Base-by-base conservation (phyloP, 2,797 vertebrate species). In the Zalophus californianus region DNA sequence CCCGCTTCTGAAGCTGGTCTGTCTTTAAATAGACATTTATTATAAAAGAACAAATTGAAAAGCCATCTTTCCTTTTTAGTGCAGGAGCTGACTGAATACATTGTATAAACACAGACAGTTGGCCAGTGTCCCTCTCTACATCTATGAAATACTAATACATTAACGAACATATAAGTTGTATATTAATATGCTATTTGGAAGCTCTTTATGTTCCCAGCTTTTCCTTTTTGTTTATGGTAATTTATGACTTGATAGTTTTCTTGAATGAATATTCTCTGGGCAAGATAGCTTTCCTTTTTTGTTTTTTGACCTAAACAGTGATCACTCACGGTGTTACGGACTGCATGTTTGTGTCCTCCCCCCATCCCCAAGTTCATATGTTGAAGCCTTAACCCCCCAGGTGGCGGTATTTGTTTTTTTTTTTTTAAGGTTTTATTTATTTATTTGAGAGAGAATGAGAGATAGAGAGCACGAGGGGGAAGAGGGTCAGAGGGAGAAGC, bases 41-140 rank as follows among this genome's bases (percentile, higher is more conserved):
- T 89, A 91, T 91, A 86, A 95, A 88, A 80, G 14, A 91, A 87
- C 60, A 72, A 56, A 27, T 72, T 83, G 77, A 66, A 86, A 60
- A 48, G 41, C 2, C 23, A 35, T 13, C 15, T 96, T 78, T 90
- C 29, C 41, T 68, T 89, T 92, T 80, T 35, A 68, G 62, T 80
- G 20, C 41, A 38, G 88, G 41, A 91, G 35, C 52, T 88, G 60
- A 94, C 13, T 32, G 3, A 73, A 16, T 75, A 29, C 2, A 2
- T 18, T 66, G 44, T 60, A 32, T 25, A 54, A 75, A 82, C 21
- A 72, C 3, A 72, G 72, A 23, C 3, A 91, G 10, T 62, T 70
- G 41, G 60, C 27, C 44, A 3, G 0, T 79, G 64, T 6, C 72
- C 38, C 32, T 88, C 41, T 38, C 29, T 54, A 3, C 62, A 54